These are phyloP conservation scores for Phaetusa simplex DNA, from an alignment of 2,113 vertebrate genomes.

Conservation along the genomic window DNA sequence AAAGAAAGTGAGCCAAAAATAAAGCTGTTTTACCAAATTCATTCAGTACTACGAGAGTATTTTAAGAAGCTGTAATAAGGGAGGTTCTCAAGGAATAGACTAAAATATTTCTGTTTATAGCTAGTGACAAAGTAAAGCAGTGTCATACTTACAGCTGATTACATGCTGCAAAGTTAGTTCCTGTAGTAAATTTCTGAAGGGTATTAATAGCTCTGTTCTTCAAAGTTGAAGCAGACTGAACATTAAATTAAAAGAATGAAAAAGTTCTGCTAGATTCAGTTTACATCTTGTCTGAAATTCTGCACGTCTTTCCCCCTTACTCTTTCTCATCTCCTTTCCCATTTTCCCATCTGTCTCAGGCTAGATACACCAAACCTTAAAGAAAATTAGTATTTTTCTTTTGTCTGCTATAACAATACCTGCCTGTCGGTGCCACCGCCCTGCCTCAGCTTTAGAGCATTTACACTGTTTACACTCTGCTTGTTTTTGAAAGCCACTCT, in stretches of 20 bases:
- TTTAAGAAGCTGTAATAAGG: constrained; percentile 15
- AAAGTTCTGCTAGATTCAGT: not conserved
- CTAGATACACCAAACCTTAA: not conserved
- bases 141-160: not conserved
- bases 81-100: not conserved
- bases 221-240: not conserved
- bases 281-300: not conserved
- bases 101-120: not conserved
- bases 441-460: not conserved
- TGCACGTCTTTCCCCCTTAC: not conserved
- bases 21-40: not conserved
- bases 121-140: not conserved
- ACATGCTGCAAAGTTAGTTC: not conserved
- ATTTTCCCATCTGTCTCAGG: not conserved
- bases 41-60: not conserved
- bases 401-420: not conserved
- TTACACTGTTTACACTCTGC: not conserved
- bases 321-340: not conserved
- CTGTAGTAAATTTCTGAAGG: not conserved
- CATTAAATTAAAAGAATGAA: not conserved
- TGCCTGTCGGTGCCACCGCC: not conserved
- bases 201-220: not conserved
- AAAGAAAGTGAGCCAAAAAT: constrained; percentile 14
- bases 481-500: not conserved
- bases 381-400: not conserved